These are phyloP conservation scores for Oscheius myriophilus DNA, from an alignment of 2,888 invertebrate genomes.

Conservation along the genomic window DNA sequence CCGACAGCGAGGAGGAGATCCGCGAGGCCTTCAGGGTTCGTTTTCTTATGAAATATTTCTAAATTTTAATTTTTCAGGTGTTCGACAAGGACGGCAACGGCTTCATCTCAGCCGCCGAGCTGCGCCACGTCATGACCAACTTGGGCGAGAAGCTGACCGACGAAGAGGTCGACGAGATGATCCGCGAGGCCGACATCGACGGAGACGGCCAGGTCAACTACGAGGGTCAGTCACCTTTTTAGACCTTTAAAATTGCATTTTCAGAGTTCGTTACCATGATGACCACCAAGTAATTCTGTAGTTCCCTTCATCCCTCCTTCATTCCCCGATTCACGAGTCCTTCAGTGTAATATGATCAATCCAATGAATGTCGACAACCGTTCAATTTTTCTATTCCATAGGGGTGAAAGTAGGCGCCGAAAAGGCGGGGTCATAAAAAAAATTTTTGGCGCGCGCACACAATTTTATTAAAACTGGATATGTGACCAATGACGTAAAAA, in stretches of 20 bases:
- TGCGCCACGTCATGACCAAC: slow-evolving; percentile 99
- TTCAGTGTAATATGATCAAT: too few species aligned
- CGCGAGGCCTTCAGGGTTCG: slow-evolving; percentile 92
- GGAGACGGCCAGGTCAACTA: slow-evolving; percentile 99
- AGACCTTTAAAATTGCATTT: background rate
- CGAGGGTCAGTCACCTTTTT: slow-evolving; percentile 68
- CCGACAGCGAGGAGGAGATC: slow-evolving; percentile 86
- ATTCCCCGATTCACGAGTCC: too few species aligned
- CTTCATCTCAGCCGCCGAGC: slow-evolving; percentile 96
- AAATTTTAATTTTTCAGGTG: slow-evolving; percentile 42
- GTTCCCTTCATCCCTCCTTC: too few species aligned
- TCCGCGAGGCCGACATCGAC: slow-evolving; percentile 95
- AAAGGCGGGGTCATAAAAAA: too few species aligned
- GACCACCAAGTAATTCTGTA: background rate
- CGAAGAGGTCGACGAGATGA: slow-evolving; percentile 99
- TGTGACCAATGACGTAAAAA: too few species aligned
- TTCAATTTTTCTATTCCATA: too few species aligned
- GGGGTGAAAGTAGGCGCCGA: too few species aligned
- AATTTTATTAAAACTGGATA: too few species aligned
- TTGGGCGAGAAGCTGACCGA: slow-evolving; percentile 98
- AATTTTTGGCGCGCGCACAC: too few species aligned
- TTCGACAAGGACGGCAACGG: slow-evolving; percentile 99
- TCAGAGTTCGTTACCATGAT: slow-evolving; percentile 9
- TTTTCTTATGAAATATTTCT: background rate
- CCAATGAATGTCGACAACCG: too few species aligned